Evolutionary conservation across 2,888 invertebrate species (phyloP).

Genomic region (Toxonevra muliebris): DNA sequence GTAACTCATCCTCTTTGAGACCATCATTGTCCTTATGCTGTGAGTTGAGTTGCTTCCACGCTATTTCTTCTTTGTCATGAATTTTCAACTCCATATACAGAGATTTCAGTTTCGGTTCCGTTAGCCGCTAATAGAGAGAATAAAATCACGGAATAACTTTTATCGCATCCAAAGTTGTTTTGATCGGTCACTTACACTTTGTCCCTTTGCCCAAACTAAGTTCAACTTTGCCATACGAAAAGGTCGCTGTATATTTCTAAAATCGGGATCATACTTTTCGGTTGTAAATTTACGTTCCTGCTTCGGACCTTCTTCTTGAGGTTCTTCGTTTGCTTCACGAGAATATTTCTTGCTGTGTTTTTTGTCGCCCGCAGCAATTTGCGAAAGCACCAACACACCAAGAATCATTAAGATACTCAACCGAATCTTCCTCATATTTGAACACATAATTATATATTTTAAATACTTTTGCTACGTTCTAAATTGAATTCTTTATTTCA

Average conservation of each 20-base stretch:
- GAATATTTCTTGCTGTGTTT: constrained; percentile 57
- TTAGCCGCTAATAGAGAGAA: constrained; percentile 70
- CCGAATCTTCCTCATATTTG: too few relatives aligned
- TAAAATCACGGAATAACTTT: background rate
- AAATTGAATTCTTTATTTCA: too few relatives aligned
- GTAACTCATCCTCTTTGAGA: constrained; percentile 79
- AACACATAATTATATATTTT: too few relatives aligned
- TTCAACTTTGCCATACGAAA: constrained; percentile 92
- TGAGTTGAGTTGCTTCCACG: constrained; percentile 80
- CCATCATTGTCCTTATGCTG: constrained; percentile 91
- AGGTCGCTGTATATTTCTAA: constrained; percentile 81
- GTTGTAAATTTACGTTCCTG: constrained; percentile 47
- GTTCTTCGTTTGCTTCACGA: constrained; percentile 53
- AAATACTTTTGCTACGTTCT: too few relatives aligned
- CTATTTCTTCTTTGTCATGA: constrained; percentile 92
- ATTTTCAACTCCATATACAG: constrained; percentile 88
- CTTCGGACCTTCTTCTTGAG: constrained; percentile 66
- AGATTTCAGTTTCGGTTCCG: constrained; percentile 85
- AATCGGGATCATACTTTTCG: constrained; percentile 66
- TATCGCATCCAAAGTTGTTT: background rate
- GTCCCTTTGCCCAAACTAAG: constrained; percentile 88
- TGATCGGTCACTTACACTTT: constrained; percentile 73
- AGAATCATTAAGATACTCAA: too few relatives aligned
- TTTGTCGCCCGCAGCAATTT: constrained; percentile 47
- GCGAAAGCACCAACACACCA: constrained; percentile 4